Base-by-base conservation (phyloP, 2,113 vertebrate species). In the Psittacus erithacus region DNA sequence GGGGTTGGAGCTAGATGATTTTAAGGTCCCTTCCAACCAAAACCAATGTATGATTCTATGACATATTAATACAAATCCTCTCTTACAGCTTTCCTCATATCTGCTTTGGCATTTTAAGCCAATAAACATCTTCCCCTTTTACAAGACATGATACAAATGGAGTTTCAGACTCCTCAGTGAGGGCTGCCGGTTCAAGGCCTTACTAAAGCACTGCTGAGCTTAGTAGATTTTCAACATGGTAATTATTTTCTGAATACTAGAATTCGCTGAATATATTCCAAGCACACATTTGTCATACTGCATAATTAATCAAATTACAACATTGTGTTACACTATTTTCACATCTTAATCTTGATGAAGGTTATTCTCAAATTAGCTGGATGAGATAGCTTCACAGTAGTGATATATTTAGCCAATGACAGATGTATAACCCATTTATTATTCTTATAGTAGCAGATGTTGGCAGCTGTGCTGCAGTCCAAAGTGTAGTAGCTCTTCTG, bases 241-340 rank as follows among this genome's bases (percentile, higher is more conserved):
- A 86, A 87, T 96, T 94, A 95, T 93, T 95, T 96, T 77, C 77
- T 95, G 77, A 96, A 92, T n/a, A 92, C 52, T 82, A 12, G 4
- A 86, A 90, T 95, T 90, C 62, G 52, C 83, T 94, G 91, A 94
- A 92, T 78, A 62, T 84, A 96, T 95, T 97, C 65, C 69, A 94
- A 92, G 83, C 62, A 65, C n/a, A 82, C 28, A 82, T 96, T 96
- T 93, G 86, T 93, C 86, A 91, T 73, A 57, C 60, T 84, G 73
- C 62, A 69, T 87, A 93, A 96, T 96, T 95, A 92, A 96, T 93
- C 86, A 97, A 94, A 96, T 89, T 81, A 92, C 73, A 84, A 50
- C 77, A 88, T 62, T 93, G 88, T 94, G 80, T 96, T 93, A 86
- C 35, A 93, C 86, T 96, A 79, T 95, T 95, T 96, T 89, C 69